Percentiles rank a stretch among this genome's conserved stretches.
Evolutionary conservation across 2,797 vertebrate species (phyloP).

Genomic region (Halcyon smyrnensis): DNA sequence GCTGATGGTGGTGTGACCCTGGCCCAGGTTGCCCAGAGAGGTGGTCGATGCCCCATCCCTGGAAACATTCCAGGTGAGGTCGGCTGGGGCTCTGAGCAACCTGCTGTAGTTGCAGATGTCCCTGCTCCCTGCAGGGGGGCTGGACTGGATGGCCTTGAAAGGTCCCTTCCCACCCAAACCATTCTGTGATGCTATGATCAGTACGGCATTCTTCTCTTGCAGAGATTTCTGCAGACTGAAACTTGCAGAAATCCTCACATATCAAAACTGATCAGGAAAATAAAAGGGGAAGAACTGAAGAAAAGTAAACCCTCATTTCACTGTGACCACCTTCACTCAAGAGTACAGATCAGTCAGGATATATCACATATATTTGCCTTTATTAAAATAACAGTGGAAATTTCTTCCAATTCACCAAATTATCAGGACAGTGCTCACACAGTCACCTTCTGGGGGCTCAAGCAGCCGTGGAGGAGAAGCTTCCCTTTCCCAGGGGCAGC

Average conservation of each 20-base stretch:
- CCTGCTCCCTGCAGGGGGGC: background rate
- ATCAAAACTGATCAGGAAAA: background rate
- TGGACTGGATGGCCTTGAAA: background rate
- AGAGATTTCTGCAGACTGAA: background rate
- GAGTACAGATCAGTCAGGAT: background rate
- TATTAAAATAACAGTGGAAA: background rate
- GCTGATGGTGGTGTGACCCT: too few relatives aligned
- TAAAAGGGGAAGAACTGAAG: background rate
- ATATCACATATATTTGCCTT: background rate
- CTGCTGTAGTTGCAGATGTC: background rate
- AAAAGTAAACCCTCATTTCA: background rate
- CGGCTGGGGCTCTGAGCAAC: background rate
- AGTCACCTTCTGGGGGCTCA: background rate
- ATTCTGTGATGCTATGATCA: background rate
- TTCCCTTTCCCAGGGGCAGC: rapidly evolving
- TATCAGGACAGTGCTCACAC: rapidly evolving
- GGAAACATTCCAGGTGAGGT: background rate
- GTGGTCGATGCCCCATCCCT: too few relatives aligned
- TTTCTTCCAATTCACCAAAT: rapidly evolving
- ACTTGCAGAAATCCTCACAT: background rate
- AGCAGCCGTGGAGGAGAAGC: background rate
- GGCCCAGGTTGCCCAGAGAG: too few relatives aligned
- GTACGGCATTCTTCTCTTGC: background rate
- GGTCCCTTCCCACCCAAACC: background rate
- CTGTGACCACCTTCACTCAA: too few relatives aligned